A percentile compares a stretch with the other conserved stretches of the same genome.
phyloP scores from a whole-genome alignment of 2,113 vertebrate genomes.

The Cyphomyrus plagiostoma region DNA sequence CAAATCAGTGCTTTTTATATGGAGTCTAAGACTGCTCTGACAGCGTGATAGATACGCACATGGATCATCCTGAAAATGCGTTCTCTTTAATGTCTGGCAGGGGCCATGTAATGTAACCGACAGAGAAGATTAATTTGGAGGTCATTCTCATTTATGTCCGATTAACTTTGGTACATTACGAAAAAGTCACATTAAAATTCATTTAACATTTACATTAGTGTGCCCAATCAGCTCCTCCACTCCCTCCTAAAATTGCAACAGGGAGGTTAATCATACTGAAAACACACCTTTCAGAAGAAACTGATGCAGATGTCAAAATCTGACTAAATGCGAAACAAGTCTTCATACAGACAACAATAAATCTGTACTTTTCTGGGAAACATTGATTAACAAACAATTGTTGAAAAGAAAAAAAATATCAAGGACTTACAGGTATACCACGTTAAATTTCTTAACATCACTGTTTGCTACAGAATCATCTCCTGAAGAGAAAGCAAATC shows the following conservation, averaged over 20 bases:
- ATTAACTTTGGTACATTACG: background rate
- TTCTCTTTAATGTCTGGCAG: background rate
- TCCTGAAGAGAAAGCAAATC: background rate
- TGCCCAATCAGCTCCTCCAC: slow-evolving; percentile 30
- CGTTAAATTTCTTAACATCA: background rate
- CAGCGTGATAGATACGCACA: background rate
- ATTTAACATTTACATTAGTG: background rate
- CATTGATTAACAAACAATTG: slow-evolving; percentile 42
- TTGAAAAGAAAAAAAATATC: slow-evolving; percentile 36
- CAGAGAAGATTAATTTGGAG: slow-evolving; percentile 5
- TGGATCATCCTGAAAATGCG: background rate
- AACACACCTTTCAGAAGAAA: slow-evolving; percentile 32
- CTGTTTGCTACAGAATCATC: background rate
- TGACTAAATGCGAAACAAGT: slow-evolving; percentile 56
- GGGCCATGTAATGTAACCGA: background rate
- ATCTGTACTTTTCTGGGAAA: slow-evolving; percentile 61
- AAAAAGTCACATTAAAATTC: slow-evolving; percentile 14
- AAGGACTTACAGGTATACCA: slow-evolving; percentile 17
- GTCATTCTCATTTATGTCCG: slow-evolving; percentile 13
- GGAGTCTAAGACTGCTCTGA: background rate
- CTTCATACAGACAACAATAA: slow-evolving; percentile 50
- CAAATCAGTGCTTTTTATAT: background rate
- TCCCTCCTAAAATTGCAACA: slow-evolving; percentile 44
- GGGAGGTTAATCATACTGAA: slow-evolving; percentile 49
- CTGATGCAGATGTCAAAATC: slow-evolving; percentile 40